Base-by-base conservation (phyloP, 2,113 vertebrate genomes). In the Oreamnos americanus region DNA sequence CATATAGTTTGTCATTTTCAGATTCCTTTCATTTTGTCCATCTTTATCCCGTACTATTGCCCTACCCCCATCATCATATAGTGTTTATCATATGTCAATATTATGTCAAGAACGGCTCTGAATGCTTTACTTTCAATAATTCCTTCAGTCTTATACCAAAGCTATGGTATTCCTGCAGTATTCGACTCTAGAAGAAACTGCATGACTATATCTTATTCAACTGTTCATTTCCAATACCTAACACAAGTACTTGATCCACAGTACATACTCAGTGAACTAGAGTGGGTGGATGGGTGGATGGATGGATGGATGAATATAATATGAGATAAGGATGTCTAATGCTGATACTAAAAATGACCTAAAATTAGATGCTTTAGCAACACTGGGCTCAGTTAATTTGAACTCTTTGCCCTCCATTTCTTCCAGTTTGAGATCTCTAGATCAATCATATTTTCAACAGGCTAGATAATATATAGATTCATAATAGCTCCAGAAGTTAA, bases 401-500 rank as follows among this genome's bases (percentile, higher is more conserved):
- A 64, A 55, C 19, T 53, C 36, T 55, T 16, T 47, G 21, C 4
- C 58, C 17, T 60, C 62, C 58, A 11, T 53, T 53, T 64, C n/a
- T 39, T 14, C n/a, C 51, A 30, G 33, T 39, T 90, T 87, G 57
- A 90, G 49, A 88, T 96, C 33, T 85, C 30, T 92, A 51, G 67
- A 19, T 58, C 62, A 91, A 78, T 88, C 91, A 23, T 53, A 43
- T 62, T 79, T 87, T 79, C 60, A 96, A 26, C 30, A 53, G 53
- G 25, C 10, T 74, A 10, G 3, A 57, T 83, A 33, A 90, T 79
- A 85, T 79, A 55, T 8, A 95, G 49, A n/a, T 58, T 64, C 33
- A 76, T 64, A 74, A 90, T 96, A 64, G 86, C 30, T 86, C 23
- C 33, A 64, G 87, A 95, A 95, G 9, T 94, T n/a, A 91, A 90